A percentile compares a stretch with the other conserved stretches of the same genome.
Conservation (phyloP, 1,140 invertebrate genomes). For the Macrocentrus cingulum region DNA sequence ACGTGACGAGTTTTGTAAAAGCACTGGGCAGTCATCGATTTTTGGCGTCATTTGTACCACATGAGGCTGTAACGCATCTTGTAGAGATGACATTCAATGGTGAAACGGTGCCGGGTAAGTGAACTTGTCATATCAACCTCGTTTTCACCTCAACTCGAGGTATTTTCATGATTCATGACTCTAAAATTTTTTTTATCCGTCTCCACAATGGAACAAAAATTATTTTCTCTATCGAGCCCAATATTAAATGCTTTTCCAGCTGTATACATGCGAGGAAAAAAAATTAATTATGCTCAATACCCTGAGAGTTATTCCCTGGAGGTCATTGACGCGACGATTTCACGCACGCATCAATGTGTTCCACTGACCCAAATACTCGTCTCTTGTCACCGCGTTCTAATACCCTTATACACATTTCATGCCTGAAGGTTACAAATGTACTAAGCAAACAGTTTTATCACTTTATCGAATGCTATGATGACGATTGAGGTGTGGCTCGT, state of each 20-base stretch:
- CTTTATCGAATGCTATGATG: too few relatives aligned
- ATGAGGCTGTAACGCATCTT: constrained; percentile 79
- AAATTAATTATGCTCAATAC: neutral
- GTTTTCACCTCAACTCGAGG: constrained; percentile 1
- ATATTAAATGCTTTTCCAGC: too few relatives aligned
- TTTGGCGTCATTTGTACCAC: constrained; percentile 88
- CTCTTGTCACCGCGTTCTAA: constrained; percentile 33
- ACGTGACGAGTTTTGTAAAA: constrained; percentile 91
- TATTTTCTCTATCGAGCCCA: too few relatives aligned
- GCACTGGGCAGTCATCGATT: constrained; percentile 89
- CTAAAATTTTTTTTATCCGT: constrained; percentile 23
- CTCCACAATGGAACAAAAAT: too few relatives aligned
- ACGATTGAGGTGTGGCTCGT: too few relatives aligned
- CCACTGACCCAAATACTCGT: constrained; percentile 51
- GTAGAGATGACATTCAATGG: constrained; percentile 97
- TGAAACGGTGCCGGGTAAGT: constrained; percentile 87
- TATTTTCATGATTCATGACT: constrained; percentile 25
- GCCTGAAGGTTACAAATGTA: too few relatives aligned
- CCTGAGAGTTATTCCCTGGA: neutral
- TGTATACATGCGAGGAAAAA: too few relatives aligned
- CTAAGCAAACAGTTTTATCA: too few relatives aligned
- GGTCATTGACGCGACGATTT: constrained; percentile 53
- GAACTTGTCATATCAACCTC: constrained; percentile 14
- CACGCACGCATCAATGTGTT: constrained; percentile 45
- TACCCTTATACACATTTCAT: constrained; percentile 11